Conservation (phyloP, 1,140 invertebrate genomes). For the Lysiphlebus fabarum region DNA sequence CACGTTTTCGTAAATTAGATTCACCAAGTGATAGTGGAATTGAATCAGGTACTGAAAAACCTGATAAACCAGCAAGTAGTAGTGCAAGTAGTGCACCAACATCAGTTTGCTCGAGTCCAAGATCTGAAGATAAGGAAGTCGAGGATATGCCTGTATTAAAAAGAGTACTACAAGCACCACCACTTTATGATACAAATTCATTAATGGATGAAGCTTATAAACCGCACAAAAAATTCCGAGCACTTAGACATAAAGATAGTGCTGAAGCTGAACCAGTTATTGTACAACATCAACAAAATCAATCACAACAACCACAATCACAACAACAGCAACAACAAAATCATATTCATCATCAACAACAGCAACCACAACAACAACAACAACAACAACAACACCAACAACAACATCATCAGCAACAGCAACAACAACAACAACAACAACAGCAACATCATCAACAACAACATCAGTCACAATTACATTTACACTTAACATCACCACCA, state of each 20-base stretch:
- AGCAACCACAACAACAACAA: no score
- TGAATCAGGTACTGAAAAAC: slow-evolving; percentile 84
- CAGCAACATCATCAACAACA: slow-evolving; percentile 3
- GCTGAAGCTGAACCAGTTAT: slow-evolving; percentile 69
- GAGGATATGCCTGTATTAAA: slow-evolving; percentile 93
- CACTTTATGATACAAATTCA: slow-evolving; percentile 81
- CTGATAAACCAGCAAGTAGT: slow-evolving; percentile 67
- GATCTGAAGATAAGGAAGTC: slow-evolving; percentile 80
- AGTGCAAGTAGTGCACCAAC: slow-evolving; percentile 69
- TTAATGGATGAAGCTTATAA: slow-evolving; percentile 93
- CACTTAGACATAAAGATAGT: slow-evolving; percentile 72
- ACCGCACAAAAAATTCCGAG: slow-evolving; percentile 91
- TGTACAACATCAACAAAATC: slow-evolving; percentile 32
- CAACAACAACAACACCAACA: no score
- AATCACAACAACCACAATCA: slow-evolving; percentile 26
- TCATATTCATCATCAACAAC: no score
- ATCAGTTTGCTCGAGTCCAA: slow-evolving; percentile 79
- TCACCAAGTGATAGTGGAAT: slow-evolving; percentile 90
- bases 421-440: no score
- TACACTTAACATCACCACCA: slow-evolving; percentile 53
- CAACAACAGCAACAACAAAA: slow-evolving; percentile 10
- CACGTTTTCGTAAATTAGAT: slow-evolving; percentile 76
- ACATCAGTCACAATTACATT: slow-evolving; percentile 49
- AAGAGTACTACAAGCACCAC: slow-evolving; percentile 85
- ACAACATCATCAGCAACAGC: no score